Evolutionary conservation across 2,797 vertebrate genomes (phyloP).

Genomic region (Eospalax fontanierii): DNA sequence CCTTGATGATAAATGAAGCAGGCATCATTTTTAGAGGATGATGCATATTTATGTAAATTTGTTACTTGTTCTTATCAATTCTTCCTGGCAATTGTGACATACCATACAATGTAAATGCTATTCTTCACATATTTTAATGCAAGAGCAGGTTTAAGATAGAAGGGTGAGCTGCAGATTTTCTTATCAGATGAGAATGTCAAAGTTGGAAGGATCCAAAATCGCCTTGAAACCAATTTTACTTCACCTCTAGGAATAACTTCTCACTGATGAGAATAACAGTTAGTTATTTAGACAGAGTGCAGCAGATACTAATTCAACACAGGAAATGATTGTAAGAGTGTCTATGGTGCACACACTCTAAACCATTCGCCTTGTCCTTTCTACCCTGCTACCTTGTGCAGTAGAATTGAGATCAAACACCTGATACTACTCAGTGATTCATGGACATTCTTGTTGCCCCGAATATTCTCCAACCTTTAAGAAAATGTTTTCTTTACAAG

Average conservation of each 20-base stretch:
- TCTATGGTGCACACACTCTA: neutral
- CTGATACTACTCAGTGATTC: too few relatives aligned
- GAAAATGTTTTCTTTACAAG: neutral
- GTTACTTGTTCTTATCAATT: too few relatives aligned
- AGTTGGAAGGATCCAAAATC: neutral
- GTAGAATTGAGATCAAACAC: too few relatives aligned
- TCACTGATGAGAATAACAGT: too few relatives aligned
- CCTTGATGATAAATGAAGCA: neutral
- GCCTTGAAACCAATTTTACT: neutral
- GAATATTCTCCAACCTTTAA: too few relatives aligned
- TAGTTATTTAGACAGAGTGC: neutral
- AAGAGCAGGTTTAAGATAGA: neutral
- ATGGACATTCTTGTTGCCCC: rapidly evolving
- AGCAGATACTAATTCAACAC: neutral
- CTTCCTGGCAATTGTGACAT: neutral
- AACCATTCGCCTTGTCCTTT: neutral
- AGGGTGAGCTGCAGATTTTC: neutral
- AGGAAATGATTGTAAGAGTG: too few relatives aligned
- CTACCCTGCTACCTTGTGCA: neutral
- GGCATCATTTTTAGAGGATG: too few relatives aligned
- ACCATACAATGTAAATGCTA: too few relatives aligned
- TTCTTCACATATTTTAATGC: neutral
- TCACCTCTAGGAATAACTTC: too few relatives aligned
- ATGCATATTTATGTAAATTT: neutral
- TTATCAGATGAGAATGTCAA: neutral